A percentile compares a stretch with the other conserved stretches of the same genome.
Evolutionary conservation across 2,797 vertebrate species (phyloP).

Genomic region (Phyllotis vaccarum): DNA sequence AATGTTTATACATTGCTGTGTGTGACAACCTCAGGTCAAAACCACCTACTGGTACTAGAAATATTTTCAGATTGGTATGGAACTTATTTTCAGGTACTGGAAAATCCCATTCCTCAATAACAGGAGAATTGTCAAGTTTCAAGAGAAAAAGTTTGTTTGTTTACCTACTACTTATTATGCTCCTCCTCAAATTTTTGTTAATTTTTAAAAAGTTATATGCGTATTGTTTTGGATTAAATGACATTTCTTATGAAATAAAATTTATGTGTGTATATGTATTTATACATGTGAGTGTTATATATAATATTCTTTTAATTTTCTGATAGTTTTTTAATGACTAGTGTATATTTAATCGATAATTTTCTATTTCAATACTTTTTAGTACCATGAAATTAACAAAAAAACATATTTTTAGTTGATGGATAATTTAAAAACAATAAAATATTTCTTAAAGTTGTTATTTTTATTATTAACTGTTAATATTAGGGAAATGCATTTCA

Average conservation of each 20-base stretch:
- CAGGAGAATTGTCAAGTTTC: constrained; percentile 26
- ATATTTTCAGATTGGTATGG: constrained; percentile 56
- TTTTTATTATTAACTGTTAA: background rate
- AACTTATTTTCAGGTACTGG: background rate
- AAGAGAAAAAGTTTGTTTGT: background rate
- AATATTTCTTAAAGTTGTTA: background rate
- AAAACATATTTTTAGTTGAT: background rate
- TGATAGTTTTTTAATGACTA: background rate
- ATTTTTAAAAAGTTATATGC: background rate
- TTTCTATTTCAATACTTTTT: background rate
- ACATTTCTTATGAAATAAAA: background rate
- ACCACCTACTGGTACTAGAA: constrained; percentile 16
- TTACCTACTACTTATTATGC: background rate
- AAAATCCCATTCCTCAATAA: background rate
- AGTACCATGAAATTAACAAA: background rate
- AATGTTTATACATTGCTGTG: constrained; percentile 13
- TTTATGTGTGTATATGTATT: background rate
- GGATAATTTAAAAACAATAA: background rate
- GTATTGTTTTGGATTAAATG: background rate
- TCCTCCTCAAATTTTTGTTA: background rate
- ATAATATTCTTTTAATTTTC: background rate
- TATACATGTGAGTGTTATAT: background rate
- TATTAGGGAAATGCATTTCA: background rate
- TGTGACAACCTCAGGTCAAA: constrained; percentile 62
- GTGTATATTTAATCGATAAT: background rate